A percentile compares a stretch with the other conserved stretches of the same genome.
Conservation (phyloP, 2,888 invertebrate genomes). For the Lycocerus yunnanus region DNA sequence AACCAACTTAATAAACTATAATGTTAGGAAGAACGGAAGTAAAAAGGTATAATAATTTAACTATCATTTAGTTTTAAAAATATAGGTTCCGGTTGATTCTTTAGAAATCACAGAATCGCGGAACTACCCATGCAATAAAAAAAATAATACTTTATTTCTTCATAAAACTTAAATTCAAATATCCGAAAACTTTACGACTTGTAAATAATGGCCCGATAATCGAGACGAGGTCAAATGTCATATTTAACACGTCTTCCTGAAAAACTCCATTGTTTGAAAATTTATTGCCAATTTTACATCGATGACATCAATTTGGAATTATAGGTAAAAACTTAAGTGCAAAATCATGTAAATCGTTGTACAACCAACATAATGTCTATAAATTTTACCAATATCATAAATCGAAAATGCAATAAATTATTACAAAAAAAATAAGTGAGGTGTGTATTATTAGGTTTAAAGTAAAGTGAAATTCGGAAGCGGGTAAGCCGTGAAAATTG, state of each 20-base stretch:
- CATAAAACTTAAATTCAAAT: neutral
- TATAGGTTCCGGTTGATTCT: too few species aligned
- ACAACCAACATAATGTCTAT: neutral
- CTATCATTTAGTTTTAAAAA: too few species aligned
- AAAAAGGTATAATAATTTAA: too few species aligned
- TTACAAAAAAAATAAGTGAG: neutral
- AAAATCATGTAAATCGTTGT: neutral
- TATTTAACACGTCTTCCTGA: neutral
- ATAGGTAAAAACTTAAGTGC: neutral
- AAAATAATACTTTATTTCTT: neutral
- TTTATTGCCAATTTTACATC: neutral
- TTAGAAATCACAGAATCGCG: too few species aligned
- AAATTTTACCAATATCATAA: neutral
- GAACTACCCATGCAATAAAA: too few species aligned
- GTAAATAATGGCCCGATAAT: neutral
- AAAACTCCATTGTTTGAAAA: neutral
- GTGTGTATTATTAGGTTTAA: slow-evolving; percentile 35
- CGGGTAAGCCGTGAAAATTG: slow-evolving; percentile 46
- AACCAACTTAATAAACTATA: too few species aligned
- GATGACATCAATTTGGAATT: neutral
- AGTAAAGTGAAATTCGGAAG: slow-evolving; percentile 43
- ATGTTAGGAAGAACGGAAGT: too few species aligned
- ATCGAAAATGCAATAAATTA: neutral
- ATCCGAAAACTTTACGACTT: neutral
- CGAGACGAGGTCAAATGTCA: neutral